Conservation (phyloP, 2,888 invertebrate genomes). For the Melinopterus prodromus region DNA sequence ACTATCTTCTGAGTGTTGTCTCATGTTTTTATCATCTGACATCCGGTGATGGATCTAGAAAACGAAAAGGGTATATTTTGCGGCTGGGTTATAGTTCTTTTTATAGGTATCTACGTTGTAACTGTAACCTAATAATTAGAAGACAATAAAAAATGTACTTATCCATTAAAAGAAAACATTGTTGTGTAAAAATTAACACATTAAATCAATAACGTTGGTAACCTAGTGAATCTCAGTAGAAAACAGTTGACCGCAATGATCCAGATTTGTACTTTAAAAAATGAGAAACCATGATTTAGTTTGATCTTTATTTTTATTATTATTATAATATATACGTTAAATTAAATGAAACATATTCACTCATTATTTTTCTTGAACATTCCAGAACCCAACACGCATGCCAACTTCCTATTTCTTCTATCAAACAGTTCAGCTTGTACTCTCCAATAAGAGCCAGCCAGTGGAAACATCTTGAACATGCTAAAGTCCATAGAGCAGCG, state of each 20-base stretch:
- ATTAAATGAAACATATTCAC: neutral
- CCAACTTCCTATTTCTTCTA: conserved; percentile 10
- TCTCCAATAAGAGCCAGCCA: conserved; percentile 15
- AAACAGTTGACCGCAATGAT: too few relatives aligned
- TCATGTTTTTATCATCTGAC: neutral
- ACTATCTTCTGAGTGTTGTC: neutral
- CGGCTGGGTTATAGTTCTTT: neutral
- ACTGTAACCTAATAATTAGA: neutral
- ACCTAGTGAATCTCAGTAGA: too few relatives aligned
- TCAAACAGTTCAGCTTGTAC: conserved; percentile 8
- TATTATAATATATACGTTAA: neutral
- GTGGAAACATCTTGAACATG: conserved; percentile 20
- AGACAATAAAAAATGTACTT: too few relatives aligned
- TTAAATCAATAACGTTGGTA: neutral
- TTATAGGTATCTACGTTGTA: neutral
- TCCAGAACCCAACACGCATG: neutral
- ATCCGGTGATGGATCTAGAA: neutral
- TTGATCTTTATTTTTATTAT: neutral
- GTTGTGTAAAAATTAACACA: neutral
- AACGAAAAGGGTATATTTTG: neutral
- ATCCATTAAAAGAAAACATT: too few relatives aligned
- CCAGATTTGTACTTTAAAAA: too few relatives aligned
- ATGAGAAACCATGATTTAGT: neutral
- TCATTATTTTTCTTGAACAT: neutral
- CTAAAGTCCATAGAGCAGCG: conserved; percentile 9